Base-by-base conservation (phyloP, 2,797 vertebrate species). In the Pseudotriccus pelzelni region DNA sequence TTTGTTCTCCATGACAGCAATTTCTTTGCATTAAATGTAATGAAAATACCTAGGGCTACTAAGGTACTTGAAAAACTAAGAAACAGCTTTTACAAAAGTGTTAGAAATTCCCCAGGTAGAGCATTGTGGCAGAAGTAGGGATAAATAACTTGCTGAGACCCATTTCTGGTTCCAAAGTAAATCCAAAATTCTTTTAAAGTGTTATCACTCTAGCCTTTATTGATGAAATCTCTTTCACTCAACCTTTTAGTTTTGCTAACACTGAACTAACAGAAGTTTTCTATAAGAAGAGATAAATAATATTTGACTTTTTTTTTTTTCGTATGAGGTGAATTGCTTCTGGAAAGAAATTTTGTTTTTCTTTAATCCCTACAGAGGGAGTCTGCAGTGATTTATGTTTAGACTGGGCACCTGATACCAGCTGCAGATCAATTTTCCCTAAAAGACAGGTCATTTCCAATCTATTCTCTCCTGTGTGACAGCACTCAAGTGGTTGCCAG, bases 361-460 rank as follows among this genome's bases (percentile, higher is more conserved):
- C 12, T 59, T 28, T 79, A 12, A 28, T 59, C 43, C 32, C 52
- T 76, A 50, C 13, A 56, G 52, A 80, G 18, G 21, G 25, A 90
- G 22, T 68, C n/a, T 68, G 41, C 20, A 75, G 53, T 49, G 53
- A 77, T 88, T 90, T 78, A 56, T 0, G 0, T 63, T 86, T 72
- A 84, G 32, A 58, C 32, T 16, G n/a, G 49, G 17, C 41, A 70
- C 49, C 44, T 0, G 0, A n/a, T 70, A 64, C 50, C 1, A 2
- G 28, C 44, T 63, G 52, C 9, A 70, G 74, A 92, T 77, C 41
- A 91, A 39, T 91, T 89, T 85, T 37, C 41, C 41, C 36, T 56
- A 64, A 55, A 85, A 89, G 76, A 77, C 25, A 80, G 49, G 53
- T 77, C 22, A 76, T 59, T 85, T 53, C 30, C 28, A 63, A 74